A percentile compares a stretch with the other conserved stretches of the same genome.
These are phyloP conservation scores for Therioaphis trifolii DNA, from an alignment of 2,888 invertebrate species.

Conservation along the genomic window DNA sequence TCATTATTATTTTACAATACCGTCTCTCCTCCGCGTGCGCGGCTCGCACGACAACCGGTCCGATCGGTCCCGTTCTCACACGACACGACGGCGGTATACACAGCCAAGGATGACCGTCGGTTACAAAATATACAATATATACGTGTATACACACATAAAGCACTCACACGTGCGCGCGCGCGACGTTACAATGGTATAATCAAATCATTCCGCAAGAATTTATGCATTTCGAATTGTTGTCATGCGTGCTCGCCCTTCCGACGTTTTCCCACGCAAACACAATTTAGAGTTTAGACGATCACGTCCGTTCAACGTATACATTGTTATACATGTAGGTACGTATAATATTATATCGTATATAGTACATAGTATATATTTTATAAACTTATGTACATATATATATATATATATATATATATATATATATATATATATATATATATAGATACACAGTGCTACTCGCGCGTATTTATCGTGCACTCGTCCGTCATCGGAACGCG, in stretches of 20 bases:
- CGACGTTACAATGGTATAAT: slow-evolving; percentile 5
- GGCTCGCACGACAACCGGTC: slow-evolving; percentile 11
- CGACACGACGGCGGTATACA: background rate
- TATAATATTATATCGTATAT: background rate
- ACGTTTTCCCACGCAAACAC: slow-evolving; percentile 32
- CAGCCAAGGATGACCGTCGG: background rate
- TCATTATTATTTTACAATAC: too few species aligned
- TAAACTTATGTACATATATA: too few species aligned
- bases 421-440: too few species aligned
- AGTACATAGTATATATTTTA: too few species aligned
- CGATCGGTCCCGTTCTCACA: background rate
- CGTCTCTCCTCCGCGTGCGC: background rate
- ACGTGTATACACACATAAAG: background rate
- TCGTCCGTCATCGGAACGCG: too few species aligned
- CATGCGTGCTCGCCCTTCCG: background rate
- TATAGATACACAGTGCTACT: too few species aligned
- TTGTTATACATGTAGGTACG: too few species aligned
- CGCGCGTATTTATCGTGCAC: too few species aligned
- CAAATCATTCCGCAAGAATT: slow-evolving; percentile 24
- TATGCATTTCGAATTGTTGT: background rate
- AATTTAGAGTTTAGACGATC: background rate
- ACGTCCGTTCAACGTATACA: background rate
- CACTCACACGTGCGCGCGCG: too few species aligned
- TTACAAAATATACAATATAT: slow-evolving; percentile 33
- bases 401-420: too few species aligned